Base-by-base conservation (phyloP, 2,113 vertebrate genomes). In the Dromas ardeola region DNA sequence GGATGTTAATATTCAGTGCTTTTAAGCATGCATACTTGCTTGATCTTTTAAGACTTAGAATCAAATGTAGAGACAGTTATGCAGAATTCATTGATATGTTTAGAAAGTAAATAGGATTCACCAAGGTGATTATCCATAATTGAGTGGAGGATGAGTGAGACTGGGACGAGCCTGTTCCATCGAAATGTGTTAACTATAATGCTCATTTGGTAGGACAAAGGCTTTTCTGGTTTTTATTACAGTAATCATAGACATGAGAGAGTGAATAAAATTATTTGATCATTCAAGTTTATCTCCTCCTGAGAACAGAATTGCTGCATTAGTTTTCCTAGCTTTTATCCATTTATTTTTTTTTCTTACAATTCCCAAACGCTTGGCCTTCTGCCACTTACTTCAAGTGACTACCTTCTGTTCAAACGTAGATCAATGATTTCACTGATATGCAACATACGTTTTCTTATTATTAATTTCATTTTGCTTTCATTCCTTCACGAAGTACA, bases 271-370 rank as follows among this genome's bases (percentile, higher is more conserved):
- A 62, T 63, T 52, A 78, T 62, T 78, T 69, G 26, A 70, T 84
- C 9, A 6, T 84, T 85, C n/a, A 47, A 6, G 40, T 82, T 92
- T 59, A 52, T 91, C 29, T 81, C 26, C 10, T 82, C 27, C 42
- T 84, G 36, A 43, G 27, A 70, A 22, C 45, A 62, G 34, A 95
- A 69, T 36, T 36, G 26, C 15, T 90, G 11, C 49, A 56, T 78
- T 88, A 62, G 63, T 94, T 92, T 94, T 90, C 65, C 45, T 92
- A 76, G 55, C 5, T 93, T 93, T 96, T 85, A 85, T 62, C n/a
- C 6, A 8, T 79, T 66, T 71, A 40, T 40, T 88, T 49, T 78
- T 72, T 88, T 85, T 61, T n/a, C 36, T 63, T 67, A 25, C 30
- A 95, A 71, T 65, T 81, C 21, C 43, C 43, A 27, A 96, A 58